Conservation (phyloP, 2,113 vertebrate species). For the Reinhardtius hippoglossoides region DNA sequence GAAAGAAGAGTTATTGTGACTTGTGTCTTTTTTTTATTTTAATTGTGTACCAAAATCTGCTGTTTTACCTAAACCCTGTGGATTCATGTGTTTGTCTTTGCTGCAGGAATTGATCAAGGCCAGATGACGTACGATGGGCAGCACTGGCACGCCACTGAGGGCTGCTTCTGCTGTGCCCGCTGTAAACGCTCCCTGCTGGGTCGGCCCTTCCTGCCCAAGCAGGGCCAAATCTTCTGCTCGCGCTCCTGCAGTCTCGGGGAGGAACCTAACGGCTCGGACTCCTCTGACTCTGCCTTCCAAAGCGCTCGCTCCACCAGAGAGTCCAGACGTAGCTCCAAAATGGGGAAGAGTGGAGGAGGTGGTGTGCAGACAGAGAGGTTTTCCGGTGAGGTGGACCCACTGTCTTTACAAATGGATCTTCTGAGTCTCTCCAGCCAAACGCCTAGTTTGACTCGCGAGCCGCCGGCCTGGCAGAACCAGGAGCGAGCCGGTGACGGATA, state of each 20-base stretch:
- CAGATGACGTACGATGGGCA: conserved; percentile 99
- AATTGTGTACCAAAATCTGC: background rate
- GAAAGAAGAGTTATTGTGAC: background rate
- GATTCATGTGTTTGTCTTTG: conserved; percentile 13
- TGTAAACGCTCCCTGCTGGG: conserved; percentile 97
- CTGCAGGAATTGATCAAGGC: conserved; percentile 95
- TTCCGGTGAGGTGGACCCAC: conserved; percentile 92
- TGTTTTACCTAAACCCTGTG: conserved; percentile 10
- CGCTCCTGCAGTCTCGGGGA: conserved; percentile 93
- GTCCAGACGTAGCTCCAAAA: conserved; percentile 92
- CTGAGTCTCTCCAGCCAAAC: conserved; percentile 97
- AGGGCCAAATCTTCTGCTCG: conserved; percentile 98
- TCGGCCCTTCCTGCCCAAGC: conserved; percentile 96
- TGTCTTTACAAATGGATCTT: conserved; percentile 98
- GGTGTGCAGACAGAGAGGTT: conserved; percentile 84
- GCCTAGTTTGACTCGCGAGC: conserved; percentile 91
- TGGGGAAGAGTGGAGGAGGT: conserved; percentile 86
- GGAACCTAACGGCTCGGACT: conserved; percentile 94
- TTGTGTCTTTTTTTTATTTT: background rate
- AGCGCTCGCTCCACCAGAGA: conserved; percentile 94
- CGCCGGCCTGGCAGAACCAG: conserved; percentile 89
- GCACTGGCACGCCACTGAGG: conserved; percentile 97
- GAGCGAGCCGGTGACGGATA: conserved; percentile 82
- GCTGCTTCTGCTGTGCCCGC: conserved; percentile 96
- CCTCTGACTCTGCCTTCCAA: conserved; percentile 96